Evolutionary conservation across 2,797 vertebrate genomes (phyloP).

Genomic region (Zonotrichia albicollis): DNA sequence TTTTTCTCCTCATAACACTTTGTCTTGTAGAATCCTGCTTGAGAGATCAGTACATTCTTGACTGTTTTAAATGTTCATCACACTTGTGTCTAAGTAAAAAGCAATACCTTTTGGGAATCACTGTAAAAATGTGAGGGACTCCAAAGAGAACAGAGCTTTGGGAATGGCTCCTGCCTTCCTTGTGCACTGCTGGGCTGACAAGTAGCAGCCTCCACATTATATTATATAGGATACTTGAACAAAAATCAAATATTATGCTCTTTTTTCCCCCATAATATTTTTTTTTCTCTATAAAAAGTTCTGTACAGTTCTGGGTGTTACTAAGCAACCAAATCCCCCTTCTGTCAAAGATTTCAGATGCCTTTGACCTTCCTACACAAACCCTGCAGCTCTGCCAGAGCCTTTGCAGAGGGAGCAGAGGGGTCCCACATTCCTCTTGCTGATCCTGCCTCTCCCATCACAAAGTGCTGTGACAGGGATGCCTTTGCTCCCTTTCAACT

Average conservation of each 20-base stretch:
- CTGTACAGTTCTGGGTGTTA: neutral
- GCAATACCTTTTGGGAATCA: neutral
- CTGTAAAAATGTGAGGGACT: neutral
- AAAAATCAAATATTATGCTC: neutral
- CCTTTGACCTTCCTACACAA: neutral
- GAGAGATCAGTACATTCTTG: neutral
- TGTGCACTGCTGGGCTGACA: neutral
- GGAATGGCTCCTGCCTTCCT: neutral
- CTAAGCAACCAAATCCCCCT: constrained; percentile 9
- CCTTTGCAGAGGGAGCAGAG: neutral
- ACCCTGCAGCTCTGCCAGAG: neutral
- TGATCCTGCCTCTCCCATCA: neutral
- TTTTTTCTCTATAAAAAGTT: neutral
- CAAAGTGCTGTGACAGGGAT: neutral
- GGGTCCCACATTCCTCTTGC: neutral
- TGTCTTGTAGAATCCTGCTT: neutral
- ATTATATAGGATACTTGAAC: neutral
- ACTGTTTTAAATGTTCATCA: neutral
- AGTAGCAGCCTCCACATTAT: neutral
- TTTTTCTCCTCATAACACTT: neutral
- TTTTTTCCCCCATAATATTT: neutral
- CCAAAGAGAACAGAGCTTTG: neutral
- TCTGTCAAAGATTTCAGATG: constrained; percentile 8
- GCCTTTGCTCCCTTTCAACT: neutral
- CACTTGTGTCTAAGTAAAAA: neutral